Base-by-base conservation (phyloP, 1,140 invertebrate species). In the Pseudomyrmex sp. region DNA sequence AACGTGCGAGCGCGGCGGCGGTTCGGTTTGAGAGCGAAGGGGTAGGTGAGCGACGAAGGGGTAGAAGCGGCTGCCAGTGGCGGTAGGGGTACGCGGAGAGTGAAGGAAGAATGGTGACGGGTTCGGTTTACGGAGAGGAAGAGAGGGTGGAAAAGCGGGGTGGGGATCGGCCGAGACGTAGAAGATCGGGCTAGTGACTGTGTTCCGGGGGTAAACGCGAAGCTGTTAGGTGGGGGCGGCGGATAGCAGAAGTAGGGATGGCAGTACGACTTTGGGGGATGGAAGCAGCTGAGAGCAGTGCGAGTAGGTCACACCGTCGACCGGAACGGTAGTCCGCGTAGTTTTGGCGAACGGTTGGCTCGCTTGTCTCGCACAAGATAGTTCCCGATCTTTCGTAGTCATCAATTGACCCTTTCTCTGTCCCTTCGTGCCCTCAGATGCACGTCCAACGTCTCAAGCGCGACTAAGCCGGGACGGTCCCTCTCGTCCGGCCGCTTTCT, bases 231-330 rank as follows among this genome's bases (percentile, higher is more conserved):
- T 87, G 70, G 89, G 80, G 85, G 23, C 50, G 48, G 83, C 44
- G 20, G 75, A 48, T 35, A 35, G 13, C 3, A 13, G 46, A 62
- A 26, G 82, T 68, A 80, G 87, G 88, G 88, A 88, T 88, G 70
- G 54, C 76, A 82, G 83, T 88, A 90, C 75, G 82, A 88, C 79
- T 90, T 91, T 90, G 90, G 91, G 92, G 92, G 91, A 92, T 93
- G 91, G 83, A 91, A 93, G 92, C 92, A 93, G 92, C 93, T 92
- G 93, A 93, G 92, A 93, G 91, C 90, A 91, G 90, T 90, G 91
- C 91, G 93, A 93, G 90, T 93, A 93, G 93, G 93, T 93, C 93
- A 93, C 88, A 92, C 90, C 89, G 92, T 91, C 85, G 91, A 91
- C 88, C 87, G 91, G 91, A 92, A 88, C 86, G 89, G 90, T 88